Conservation (phyloP, 2,113 vertebrate genomes). For the Oncorhynchus tshawytscha region DNA sequence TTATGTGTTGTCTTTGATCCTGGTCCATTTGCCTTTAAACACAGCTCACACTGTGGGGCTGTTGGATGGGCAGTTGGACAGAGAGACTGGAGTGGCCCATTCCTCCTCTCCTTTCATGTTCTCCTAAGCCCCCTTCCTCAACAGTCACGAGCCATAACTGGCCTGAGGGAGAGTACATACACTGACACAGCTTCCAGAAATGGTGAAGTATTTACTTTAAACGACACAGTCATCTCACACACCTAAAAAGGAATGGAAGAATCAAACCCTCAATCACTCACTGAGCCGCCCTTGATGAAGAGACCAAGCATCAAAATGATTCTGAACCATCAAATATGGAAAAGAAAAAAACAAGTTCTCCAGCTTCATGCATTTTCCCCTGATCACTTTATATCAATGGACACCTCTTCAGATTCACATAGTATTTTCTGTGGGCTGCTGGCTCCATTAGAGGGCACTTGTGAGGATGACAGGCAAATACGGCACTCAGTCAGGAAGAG, state of each 20-base stretch:
- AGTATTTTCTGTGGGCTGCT: conserved; percentile 10
- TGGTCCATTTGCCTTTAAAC: conserved; percentile 32
- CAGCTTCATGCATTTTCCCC: neutral
- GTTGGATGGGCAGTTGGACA: conserved; percentile 5
- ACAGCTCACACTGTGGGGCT: conserved; percentile 7
- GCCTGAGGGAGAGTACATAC: conserved; percentile 34
- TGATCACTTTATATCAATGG: conserved; percentile 8
- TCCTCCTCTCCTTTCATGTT: conserved; percentile 52
- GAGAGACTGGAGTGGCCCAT: neutral
- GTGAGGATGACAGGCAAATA: conserved; percentile 5
- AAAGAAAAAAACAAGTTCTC: neutral
- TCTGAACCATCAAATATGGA: neutral
- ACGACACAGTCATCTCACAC: conserved; percentile 32
- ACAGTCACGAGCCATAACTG: conserved; percentile 50
- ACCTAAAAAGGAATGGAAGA: neutral
- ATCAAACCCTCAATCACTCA: neutral
- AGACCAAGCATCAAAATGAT: neutral
- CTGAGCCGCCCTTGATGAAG: neutral
- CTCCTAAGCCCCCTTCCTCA: conserved; percentile 52
- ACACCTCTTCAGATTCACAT: neutral
- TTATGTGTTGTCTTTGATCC: conserved; percentile 46
- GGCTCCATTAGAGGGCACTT: conserved; percentile 13
- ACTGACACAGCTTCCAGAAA: conserved; percentile 45
- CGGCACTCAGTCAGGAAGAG: neutral
- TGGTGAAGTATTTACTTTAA: conserved; percentile 61